phyloP scores from a whole-genome alignment of 2,797 vertebrate genomes.

The Threskiornis aethiopicus region DNA sequence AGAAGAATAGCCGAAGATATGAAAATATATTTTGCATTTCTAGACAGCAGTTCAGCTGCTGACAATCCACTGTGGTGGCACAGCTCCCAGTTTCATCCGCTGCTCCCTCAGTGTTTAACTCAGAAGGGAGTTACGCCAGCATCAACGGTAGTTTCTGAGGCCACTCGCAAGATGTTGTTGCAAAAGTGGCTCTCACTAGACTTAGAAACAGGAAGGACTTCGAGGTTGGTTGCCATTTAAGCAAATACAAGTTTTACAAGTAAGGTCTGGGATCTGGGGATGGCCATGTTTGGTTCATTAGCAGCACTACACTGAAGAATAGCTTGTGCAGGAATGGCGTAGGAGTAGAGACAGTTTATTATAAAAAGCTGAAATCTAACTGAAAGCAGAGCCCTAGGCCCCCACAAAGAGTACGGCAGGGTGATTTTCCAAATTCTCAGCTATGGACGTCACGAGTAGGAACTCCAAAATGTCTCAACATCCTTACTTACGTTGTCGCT shows the following conservation, averaged over 20 bases:
- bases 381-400: not conserved
- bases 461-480: conserved; percentile 19
- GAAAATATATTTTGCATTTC: not conserved
- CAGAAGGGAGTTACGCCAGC: not conserved
- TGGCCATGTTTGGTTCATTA: not conserved
- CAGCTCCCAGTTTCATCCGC: not conserved
- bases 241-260: not conserved
- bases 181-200: not conserved
- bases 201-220: not conserved
- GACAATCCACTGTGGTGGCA: not conserved
- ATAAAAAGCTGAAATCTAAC: conserved; percentile 26
- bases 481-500: not conserved
- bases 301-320: not conserved
- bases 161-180: accelerated
- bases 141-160: not conserved
- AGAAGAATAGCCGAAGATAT: not conserved
- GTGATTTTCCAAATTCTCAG: not conserved
- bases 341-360: not conserved
- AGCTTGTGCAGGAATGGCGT: not conserved
- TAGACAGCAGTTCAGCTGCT: not conserved
- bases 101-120: not conserved
- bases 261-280: not conserved
- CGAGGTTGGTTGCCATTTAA: not conserved
- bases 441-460: not conserved
- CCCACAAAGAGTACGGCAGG: not conserved